Percentiles rank a stretch among this genome's conserved stretches.
These are phyloP conservation scores for Melieria omissa DNA, from an alignment of 2,888 invertebrate species.

Conservation along the genomic window DNA sequence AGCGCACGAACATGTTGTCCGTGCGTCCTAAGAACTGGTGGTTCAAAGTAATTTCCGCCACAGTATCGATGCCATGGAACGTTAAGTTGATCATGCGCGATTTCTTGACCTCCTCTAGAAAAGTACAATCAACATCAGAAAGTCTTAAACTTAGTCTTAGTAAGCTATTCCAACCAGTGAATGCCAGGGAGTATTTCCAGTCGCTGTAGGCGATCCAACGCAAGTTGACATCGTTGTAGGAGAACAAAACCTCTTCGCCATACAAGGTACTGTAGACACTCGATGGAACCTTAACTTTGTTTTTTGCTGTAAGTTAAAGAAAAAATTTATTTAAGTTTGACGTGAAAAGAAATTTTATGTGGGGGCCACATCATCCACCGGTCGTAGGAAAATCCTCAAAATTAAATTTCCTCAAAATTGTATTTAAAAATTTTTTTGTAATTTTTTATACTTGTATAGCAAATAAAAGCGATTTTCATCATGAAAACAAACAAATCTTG, in stretches of 20 bases:
- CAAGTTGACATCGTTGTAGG: slow-evolving; percentile 82
- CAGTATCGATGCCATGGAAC: slow-evolving; percentile 89
- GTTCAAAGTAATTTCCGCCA: slow-evolving; percentile 81
- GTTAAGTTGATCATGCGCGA: slow-evolving; percentile 69
- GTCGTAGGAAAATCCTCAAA: too few species aligned
- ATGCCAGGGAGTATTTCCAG: slow-evolving; percentile 80
- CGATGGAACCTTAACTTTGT: slow-evolving; percentile 55
- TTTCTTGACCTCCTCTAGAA: slow-evolving; percentile 52
- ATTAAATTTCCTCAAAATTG: too few species aligned
- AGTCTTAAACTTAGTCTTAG: background rate
- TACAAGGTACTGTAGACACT: slow-evolving; percentile 62
- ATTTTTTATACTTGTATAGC: too few species aligned
- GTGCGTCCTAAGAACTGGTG: slow-evolving; percentile 73
- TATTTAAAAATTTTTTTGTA: too few species aligned
- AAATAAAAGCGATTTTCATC: too few species aligned
- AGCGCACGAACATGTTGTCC: slow-evolving; percentile 89
- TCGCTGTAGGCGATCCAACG: slow-evolving; percentile 85
- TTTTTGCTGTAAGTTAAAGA: slow-evolving; percentile 19
- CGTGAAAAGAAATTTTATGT: too few species aligned
- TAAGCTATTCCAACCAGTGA: slow-evolving; percentile 71
- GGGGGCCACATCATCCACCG: too few species aligned
- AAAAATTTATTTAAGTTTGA: too few species aligned
- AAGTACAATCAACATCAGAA: background rate
- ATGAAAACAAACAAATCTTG: too few species aligned
- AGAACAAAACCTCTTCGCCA: slow-evolving; percentile 67